Base-by-base conservation (phyloP, 1,140 invertebrate species). In the Bacillus rossius region DNA sequence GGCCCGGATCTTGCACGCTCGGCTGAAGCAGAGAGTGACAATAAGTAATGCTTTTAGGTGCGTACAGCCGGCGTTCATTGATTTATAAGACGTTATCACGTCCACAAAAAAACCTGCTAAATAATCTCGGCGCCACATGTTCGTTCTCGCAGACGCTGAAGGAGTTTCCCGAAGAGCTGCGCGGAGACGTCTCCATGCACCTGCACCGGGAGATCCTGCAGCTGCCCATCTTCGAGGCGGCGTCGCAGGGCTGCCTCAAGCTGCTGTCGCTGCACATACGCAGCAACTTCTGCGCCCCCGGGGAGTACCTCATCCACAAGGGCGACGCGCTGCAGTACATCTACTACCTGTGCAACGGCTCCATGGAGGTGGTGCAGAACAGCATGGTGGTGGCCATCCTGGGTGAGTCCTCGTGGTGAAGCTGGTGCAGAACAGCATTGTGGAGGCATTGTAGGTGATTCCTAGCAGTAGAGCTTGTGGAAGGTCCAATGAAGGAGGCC, bases 311-410 rank as follows among this genome's bases (percentile, higher is more conserved):
- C 13, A 90, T 99, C 17, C 96, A 99, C 75, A 91, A 92, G 76
- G 96, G 96, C 19, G 97, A 99, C 71, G 94, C 96, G 1, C 82
- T 99, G 1, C 90, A 91, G 40, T 96, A 94, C 64, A 91, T 99
- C 63, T 97, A 98, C 77, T 96, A 96, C 72, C 85, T 98, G 34
- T 96, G 92, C 73, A 95, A 96, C 66, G 97, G 96, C 3, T 98
- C 94, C 4, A 98, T 99, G 87, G 96, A 99, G 77, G 96, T 99
- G 37, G 88, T 99, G 59, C 95, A 97, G 73, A 92, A 98, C 70
- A 91, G 91, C 60, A 96, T 98, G 87, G 96, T 99, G 47, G 95
- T 99, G 17, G 96, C 96, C 45, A 99, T 99, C 70, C 80, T 99
- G 67, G 96, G 96, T 97, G 79, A 81, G 78, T 68, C 25, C n/a